phyloP scores from a whole-genome alignment of 2,797 vertebrate genomes.

The Melanotaenia boesemani region DNA sequence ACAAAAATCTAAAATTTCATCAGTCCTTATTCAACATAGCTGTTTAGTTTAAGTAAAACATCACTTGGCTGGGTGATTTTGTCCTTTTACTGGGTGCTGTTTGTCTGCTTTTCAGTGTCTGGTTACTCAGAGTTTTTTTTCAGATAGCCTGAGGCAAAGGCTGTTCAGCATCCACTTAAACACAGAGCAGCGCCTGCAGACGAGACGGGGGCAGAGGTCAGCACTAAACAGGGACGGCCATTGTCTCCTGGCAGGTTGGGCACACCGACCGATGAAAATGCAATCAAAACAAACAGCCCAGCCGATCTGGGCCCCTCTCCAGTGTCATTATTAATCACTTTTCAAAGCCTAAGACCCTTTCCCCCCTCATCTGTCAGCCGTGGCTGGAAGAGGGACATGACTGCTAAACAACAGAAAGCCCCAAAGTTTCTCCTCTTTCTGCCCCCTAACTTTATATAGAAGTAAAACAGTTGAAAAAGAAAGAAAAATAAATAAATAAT shows the following conservation, averaged over 20 bases:
- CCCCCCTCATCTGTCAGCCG: slow-evolving; percentile 77
- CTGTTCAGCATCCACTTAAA: slow-evolving; percentile 85
- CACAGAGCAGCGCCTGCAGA: slow-evolving; percentile 79
- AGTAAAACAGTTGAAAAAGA: slow-evolving; percentile 58
- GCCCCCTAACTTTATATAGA: slow-evolving; percentile 59
- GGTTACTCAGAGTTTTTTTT: slow-evolving; percentile 80
- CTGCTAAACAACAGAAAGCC: slow-evolving; percentile 80
- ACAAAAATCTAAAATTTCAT: not conserved
- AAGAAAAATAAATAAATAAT: slow-evolving; percentile 38
- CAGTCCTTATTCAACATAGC: not conserved
- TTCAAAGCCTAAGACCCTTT: slow-evolving; percentile 77
- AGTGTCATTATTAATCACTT: slow-evolving; percentile 85
- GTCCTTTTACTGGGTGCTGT: slow-evolving; percentile 48
- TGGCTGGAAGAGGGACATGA: slow-evolving; percentile 79
- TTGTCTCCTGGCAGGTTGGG: slow-evolving; percentile 85
- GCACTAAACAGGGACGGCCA: slow-evolving; percentile 81
- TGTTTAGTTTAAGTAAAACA: slow-evolving; percentile 7
- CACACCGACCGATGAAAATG: slow-evolving; percentile 85
- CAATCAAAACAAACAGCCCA: slow-evolving; percentile 88
- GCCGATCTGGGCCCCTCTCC: slow-evolving; percentile 79
- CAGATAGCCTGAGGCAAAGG: slow-evolving; percentile 81
- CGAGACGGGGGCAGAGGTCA: slow-evolving; percentile 82
- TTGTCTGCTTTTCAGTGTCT: slow-evolving; percentile 73
- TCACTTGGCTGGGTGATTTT: slow-evolving; percentile 16
- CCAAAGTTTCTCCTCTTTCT: slow-evolving; percentile 68